A percentile compares a stretch with the other conserved stretches of the same genome.
Conservation (phyloP, 1,140 invertebrate genomes). For the Papilio glaucus region DNA sequence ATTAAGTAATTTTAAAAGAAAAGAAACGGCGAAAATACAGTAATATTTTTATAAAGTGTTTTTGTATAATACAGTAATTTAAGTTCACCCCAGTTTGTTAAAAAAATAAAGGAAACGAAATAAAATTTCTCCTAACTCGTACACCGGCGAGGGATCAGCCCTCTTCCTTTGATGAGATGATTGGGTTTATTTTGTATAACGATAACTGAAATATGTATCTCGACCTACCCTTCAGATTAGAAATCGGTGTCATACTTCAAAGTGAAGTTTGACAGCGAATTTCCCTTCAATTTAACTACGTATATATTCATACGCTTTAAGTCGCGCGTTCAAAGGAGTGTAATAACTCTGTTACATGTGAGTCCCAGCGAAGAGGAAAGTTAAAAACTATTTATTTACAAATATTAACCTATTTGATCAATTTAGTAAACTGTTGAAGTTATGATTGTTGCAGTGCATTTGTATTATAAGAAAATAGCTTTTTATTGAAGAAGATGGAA, state of each 20-base stretch:
- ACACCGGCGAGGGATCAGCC: constrained; percentile 45
- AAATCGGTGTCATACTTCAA: constrained; percentile 39
- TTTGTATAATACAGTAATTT: constrained; percentile 9
- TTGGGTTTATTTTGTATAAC: constrained; percentile 60
- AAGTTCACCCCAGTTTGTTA: constrained; percentile 26
- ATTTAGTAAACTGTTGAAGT: too few relatives aligned
- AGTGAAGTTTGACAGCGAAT: constrained; percentile 41
- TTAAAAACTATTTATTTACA: too few relatives aligned
- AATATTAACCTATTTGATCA: too few relatives aligned
- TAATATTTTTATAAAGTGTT: not conserved
- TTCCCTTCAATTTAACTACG: constrained; percentile 3
- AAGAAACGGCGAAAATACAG: not conserved
- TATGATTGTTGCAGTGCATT: too few relatives aligned
- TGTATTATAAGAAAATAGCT: too few relatives aligned
- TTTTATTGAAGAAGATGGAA: too few relatives aligned
- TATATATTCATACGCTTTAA: not conserved
- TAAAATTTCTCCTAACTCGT: constrained; percentile 60
- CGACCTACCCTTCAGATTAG: constrained; percentile 38
- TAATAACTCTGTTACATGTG: constrained; percentile 28
- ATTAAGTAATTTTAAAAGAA: not conserved
- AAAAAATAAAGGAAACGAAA: constrained; percentile 38
- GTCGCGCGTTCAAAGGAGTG: constrained; percentile 11
- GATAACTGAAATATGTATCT: constrained; percentile 63
- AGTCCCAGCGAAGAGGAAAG: not conserved
- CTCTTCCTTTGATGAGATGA: constrained; percentile 60